Evolutionary conservation across 1,140 invertebrate genomes (phyloP).

Genomic region (Eumeta japonica): DNA sequence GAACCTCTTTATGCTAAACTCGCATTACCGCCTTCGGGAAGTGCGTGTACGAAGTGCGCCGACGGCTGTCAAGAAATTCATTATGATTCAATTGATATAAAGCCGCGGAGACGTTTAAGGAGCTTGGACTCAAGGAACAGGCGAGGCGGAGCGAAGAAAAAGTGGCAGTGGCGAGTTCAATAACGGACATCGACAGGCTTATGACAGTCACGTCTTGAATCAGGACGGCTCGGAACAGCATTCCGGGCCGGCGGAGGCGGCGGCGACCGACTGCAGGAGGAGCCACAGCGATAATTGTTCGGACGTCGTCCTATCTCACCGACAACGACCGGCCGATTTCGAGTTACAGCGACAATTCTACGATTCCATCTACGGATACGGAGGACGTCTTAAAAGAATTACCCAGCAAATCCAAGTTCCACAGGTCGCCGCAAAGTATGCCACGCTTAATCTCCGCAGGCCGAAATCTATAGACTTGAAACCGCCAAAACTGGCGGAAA

Average conservation of each 20-base stretch:
- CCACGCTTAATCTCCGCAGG: constrained; percentile 47
- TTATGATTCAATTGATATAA: constrained; percentile 55
- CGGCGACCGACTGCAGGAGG: constrained; percentile 45
- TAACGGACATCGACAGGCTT: constrained; percentile 42
- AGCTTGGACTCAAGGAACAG: constrained; percentile 37
- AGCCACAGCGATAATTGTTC: constrained; percentile 53
- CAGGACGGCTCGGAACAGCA: constrained; percentile 43
- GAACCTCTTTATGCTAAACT: constrained; percentile 56
- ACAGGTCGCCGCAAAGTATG: constrained; percentile 53
- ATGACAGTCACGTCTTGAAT: constrained; percentile 29
- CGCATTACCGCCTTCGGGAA: constrained; percentile 37
- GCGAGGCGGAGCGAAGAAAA: too few relatives aligned
- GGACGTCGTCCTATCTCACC: constrained; percentile 47
- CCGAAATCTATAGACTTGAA: constrained; percentile 55
- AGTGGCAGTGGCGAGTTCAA: constrained; percentile 25
- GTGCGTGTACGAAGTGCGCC: too few relatives aligned
- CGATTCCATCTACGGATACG: constrained; percentile 49
- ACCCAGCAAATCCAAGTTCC: constrained; percentile 49
- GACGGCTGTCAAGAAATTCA: constrained; percentile 39
- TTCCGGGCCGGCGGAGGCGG: constrained; percentile 44
- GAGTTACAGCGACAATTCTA: constrained; percentile 53
- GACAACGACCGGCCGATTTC: constrained; percentile 52
- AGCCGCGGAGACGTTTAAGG: constrained; percentile 36
- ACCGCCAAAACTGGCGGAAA: constrained; percentile 27
- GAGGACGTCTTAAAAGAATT: constrained; percentile 53